Base-by-base conservation (phyloP, 1,140 invertebrate genomes). In the Arctopsyche grandis region DNA sequence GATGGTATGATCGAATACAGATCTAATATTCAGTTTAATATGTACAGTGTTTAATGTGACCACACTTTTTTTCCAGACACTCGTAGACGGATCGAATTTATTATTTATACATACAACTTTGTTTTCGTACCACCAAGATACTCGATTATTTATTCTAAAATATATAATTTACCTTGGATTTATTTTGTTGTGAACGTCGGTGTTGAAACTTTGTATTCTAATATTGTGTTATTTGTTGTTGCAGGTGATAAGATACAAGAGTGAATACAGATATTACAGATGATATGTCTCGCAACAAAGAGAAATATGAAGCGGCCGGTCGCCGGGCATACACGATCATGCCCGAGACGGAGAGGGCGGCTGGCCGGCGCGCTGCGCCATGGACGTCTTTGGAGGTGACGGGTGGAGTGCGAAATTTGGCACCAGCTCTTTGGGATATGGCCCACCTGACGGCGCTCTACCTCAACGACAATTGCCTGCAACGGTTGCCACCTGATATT, bases 371-470 rank as follows among this genome's bases (percentile, higher is more conserved):
- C 87, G 96, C 96, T 89, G 95, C 96, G 83, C 91, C 92, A 87
- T 97, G 96, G 96, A 91, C 92, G 85, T 93, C 93, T 84, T 89
- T 94, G 85, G 93, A 94, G 90, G 89, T 90, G 91, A 89, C 91
- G 98, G 97, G 97, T 88, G 94, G 93, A 89, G 94, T 99, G 84
- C 92, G 95, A 83, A 98, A 97, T 85, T 89, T 99, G 79, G 97
- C 96, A 88, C 94, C 96, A 48, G 92, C 93, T 83, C 89, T 99
- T 83, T 99, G 96, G 93, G 92, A 95, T 85, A 91, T 98, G 85
- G 92, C 93, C 77, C 95, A 98, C 89, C 89, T 99, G 83, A 99
- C 97, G 66, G 94, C 94, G 82, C 89, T 99, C 83, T 98, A 98
- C 90, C 90, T 99, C 83, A 98, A 98, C 88, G 96, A 98, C 90